Evolutionary conservation across 2,797 vertebrate species (phyloP).

Genomic region (Bradypus variegatus): DNA sequence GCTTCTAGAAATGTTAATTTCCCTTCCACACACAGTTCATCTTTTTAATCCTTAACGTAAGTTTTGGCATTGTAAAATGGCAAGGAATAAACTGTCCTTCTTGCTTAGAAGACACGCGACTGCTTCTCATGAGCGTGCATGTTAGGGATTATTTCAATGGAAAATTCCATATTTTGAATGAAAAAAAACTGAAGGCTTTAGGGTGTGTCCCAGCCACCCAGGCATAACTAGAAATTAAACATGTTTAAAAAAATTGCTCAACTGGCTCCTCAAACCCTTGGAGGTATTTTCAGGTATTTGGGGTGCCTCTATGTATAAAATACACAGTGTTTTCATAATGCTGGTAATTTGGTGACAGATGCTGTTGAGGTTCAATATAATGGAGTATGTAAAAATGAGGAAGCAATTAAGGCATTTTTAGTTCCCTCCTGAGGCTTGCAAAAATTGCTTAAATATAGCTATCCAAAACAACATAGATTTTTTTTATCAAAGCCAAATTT

Average conservation of each 20-base stretch:
- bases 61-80: background rate
- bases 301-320: constrained; percentile 42
- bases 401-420: constrained; percentile 52
- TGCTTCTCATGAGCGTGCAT: background rate
- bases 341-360: constrained; percentile 55
- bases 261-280: constrained; percentile 25
- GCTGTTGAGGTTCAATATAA: constrained; percentile 31
- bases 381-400: constrained; percentile 38
- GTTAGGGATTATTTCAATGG: background rate
- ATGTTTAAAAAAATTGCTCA: constrained; percentile 25
- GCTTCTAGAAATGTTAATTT: background rate
- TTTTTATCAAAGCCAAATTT: constrained; percentile 61
- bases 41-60: background rate
- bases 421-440: constrained; percentile 46
- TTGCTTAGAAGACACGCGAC: background rate
- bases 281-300: constrained; percentile 54
- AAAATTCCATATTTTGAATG: constrained; percentile 21
- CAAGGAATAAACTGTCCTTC: background rate
- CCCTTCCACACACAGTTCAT: background rate
- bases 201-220: background rate
- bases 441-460: constrained; percentile 58
- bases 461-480: constrained; percentile 46
- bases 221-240: constrained; percentile 47
- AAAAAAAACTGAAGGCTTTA: background rate
- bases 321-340: constrained; percentile 34